phyloP scores from a whole-genome alignment of 2,888 invertebrate genomes.

The Himalopsyche japonica region DNA sequence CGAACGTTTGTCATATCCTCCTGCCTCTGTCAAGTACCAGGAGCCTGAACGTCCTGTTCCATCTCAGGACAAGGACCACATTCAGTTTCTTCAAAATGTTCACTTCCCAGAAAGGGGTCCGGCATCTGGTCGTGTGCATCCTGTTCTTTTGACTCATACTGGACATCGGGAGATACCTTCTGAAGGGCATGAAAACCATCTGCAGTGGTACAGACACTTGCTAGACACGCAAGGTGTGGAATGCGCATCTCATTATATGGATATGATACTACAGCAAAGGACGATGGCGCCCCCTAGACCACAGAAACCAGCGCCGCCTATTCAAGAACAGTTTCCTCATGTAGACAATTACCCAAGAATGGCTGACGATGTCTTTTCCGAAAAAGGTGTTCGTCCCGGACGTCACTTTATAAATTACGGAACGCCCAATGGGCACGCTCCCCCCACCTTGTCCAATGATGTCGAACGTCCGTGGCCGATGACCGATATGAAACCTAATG shows the following conservation, averaged over 20 bases:
- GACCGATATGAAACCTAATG: conserved; percentile 27
- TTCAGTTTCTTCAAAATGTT: conserved; percentile 63
- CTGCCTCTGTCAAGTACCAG: conserved; percentile 35
- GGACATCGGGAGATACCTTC: conserved; percentile 61
- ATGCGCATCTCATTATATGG: conserved; percentile 60
- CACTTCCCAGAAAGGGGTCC: conserved; percentile 55
- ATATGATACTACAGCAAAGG: conserved; percentile 47
- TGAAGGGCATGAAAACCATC: conserved; percentile 57
- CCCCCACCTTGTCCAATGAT: conserved; percentile 19
- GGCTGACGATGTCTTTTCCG: conserved; percentile 40
- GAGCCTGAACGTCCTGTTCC: conserved; percentile 42
- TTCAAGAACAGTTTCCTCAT: conserved; percentile 32
- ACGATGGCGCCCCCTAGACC: conserved; percentile 30
- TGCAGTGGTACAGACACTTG: conserved; percentile 62
- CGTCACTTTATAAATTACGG: conserved; percentile 31
- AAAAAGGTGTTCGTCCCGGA: conserved; percentile 33
- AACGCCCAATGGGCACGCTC: conserved; percentile 35
- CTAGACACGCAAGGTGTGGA: conserved; percentile 60
- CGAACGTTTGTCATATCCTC: conserved; percentile 40
- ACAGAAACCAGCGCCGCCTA: conserved; percentile 42
- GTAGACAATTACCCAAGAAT: conserved; percentile 33
- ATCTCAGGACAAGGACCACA: conserved; percentile 52
- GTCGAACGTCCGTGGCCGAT: conserved; percentile 32
- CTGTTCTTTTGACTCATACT: conserved; percentile 59
- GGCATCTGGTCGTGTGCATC: conserved; percentile 36